These are phyloP conservation scores for Anolis carolinensis DNA, from an alignment of 2,113 vertebrate species.

Conservation along the genomic window DNA sequence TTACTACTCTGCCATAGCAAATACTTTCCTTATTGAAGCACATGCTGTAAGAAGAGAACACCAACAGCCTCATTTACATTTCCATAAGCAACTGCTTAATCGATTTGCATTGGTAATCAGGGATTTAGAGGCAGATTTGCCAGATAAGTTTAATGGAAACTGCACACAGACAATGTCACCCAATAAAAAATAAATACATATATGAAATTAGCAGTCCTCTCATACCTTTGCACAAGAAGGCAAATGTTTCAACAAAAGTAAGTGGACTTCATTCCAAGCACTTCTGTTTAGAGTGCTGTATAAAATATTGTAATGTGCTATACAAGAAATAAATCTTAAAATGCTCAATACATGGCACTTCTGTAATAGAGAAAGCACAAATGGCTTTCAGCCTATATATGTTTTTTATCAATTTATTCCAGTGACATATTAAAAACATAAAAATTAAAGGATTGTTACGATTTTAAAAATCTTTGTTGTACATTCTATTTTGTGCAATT, in stretches of 20 bases:
- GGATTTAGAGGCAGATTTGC: conserved; percentile 21
- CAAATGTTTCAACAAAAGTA: not conserved
- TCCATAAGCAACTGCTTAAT: not conserved
- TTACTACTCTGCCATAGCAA: conserved; percentile 59
- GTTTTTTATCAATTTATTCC: no score
- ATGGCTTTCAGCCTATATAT: no score
- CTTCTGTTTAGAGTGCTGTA: not conserved
- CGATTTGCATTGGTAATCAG: not conserved
- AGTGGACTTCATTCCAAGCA: not conserved
- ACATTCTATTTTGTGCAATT: not conserved
- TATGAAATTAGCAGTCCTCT: not conserved
- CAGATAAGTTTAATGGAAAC: not conserved
- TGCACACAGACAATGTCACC: not conserved
- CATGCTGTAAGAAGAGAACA: conserved; percentile 41
- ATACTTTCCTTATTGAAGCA: conserved; percentile 39
- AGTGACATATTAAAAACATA: not conserved
- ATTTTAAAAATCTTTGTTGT: not conserved
- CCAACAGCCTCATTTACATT: conserved; percentile 23
- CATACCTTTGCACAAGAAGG: not conserved
- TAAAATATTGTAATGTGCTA: not conserved
- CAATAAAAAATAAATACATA: not conserved
- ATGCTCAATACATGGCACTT: no score
- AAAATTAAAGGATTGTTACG: no score
- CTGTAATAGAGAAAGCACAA: no score
- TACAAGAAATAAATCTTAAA: no score